A percentile compares a stretch with the other conserved stretches of the same genome.
Conservation (phyloP, 2,888 invertebrate species). For the Tetrapedia diversipes region DNA sequence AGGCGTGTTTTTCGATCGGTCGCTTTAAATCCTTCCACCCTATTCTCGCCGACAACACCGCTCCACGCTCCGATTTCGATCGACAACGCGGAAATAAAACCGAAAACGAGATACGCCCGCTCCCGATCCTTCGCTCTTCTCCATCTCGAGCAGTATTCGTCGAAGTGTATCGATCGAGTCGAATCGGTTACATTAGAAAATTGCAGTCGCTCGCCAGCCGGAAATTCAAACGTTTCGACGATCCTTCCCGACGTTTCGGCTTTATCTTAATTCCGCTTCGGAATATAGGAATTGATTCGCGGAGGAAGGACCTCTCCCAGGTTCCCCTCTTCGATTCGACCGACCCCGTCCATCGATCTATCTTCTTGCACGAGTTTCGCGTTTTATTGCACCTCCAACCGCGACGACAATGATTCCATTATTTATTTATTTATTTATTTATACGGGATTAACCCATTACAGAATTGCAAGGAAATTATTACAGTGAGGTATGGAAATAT, state of each 20-base stretch:
- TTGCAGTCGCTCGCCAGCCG: constrained; percentile 15
- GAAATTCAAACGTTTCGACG: constrained; percentile 21
- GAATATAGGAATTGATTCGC: constrained; percentile 13
- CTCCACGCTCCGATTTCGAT: constrained; percentile 13
- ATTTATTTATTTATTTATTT: too few species aligned
- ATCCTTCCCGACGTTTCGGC: constrained; percentile 10
- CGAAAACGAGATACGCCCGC: not conserved
- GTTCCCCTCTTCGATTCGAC: not conserved
- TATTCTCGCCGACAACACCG: not conserved
- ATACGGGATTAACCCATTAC: too few species aligned
- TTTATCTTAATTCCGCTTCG: constrained; percentile 32
- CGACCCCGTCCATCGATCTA: not conserved
- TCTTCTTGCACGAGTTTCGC: too few species aligned
- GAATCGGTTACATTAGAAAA: constrained; percentile 39
- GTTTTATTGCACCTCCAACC: too few species aligned
- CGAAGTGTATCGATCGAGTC: constrained; percentile 14
- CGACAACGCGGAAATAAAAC: constrained; percentile 13
- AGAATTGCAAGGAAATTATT: too few species aligned
- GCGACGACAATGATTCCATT: too few species aligned
- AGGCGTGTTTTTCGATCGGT: constrained; percentile 65
- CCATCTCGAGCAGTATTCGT: not conserved
- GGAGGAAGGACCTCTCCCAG: not conserved
- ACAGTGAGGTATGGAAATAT: too few species aligned
- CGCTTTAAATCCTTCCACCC: constrained; percentile 25
- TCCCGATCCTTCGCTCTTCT: not conserved